Conservation (phyloP, 2,113 vertebrate species). For the Hyla sarda region DNA sequence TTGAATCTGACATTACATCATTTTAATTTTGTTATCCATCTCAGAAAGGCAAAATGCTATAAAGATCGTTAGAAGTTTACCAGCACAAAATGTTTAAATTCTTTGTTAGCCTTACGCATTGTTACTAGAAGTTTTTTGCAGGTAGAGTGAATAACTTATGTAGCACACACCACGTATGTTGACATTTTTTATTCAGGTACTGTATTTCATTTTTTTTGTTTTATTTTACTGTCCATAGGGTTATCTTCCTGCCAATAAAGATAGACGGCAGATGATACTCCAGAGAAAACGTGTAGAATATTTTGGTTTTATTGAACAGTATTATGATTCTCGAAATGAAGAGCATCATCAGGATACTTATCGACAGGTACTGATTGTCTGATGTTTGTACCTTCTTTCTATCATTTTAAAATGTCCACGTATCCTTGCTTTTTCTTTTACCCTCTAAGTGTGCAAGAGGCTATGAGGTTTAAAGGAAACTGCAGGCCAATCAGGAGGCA, state of each 20-base stretch:
- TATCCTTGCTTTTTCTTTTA: too few relatives aligned
- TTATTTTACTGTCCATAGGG: slow-evolving; percentile 73
- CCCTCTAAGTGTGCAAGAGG: neutral
- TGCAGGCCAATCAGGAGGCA: too few relatives aligned
- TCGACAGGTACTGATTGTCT: slow-evolving; percentile 84
- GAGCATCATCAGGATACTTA: slow-evolving; percentile 96
- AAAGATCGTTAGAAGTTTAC: neutral
- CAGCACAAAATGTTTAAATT: neutral
- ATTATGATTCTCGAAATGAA: slow-evolving; percentile 97
- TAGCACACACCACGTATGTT: too few relatives aligned
- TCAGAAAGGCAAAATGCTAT: neutral
- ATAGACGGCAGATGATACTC: slow-evolving; percentile 88
- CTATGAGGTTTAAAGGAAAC: neutral
- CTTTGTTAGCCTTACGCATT: too few relatives aligned
- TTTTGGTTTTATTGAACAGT: slow-evolving; percentile 98
- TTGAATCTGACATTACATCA: too few relatives aligned
- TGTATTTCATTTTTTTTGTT: too few relatives aligned
- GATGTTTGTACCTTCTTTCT: neutral
- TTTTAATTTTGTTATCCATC: neutral
- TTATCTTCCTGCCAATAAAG: slow-evolving; percentile 93
- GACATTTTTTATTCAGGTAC: too few relatives aligned
- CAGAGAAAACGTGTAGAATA: slow-evolving; percentile 94
- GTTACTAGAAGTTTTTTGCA: too few relatives aligned
- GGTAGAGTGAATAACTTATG: neutral
- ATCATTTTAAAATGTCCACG: neutral